Evolutionary conservation across 2,113 vertebrate genomes (phyloP).

Genomic region (Oncorhynchus clarkii): DNA sequence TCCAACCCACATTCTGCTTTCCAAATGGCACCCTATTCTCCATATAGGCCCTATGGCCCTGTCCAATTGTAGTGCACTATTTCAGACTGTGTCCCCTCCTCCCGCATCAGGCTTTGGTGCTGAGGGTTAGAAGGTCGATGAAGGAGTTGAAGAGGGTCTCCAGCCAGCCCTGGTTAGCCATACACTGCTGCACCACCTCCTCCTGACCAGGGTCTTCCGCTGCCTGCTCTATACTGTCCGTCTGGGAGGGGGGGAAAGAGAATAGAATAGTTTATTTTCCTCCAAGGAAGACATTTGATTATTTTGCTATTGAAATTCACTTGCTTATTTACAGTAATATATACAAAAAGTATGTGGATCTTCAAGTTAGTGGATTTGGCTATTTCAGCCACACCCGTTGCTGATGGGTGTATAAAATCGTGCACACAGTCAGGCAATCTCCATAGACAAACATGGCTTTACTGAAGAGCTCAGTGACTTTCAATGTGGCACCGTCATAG

Average conservation of each 20-base stretch:
- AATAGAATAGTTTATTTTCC: not conserved
- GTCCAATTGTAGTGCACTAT: too few relatives aligned
- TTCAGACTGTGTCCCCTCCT: conserved; percentile 15
- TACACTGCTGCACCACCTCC: conserved; percentile 92
- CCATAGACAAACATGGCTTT: too few relatives aligned
- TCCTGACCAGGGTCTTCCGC: conserved; percentile 87
- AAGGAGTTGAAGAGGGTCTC: conserved; percentile 87
- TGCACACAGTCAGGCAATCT: too few relatives aligned
- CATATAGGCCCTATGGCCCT: not conserved
- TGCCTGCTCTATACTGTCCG: conserved; percentile 83
- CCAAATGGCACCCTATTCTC: not conserved
- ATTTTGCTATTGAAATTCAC: too few relatives aligned
- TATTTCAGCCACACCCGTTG: too few relatives aligned
- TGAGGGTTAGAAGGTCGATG: conserved; percentile 81
- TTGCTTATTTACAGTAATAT: not conserved
- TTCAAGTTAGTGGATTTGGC: too few relatives aligned
- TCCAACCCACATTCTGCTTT: conserved; percentile 1
- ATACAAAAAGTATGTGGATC: too few relatives aligned
- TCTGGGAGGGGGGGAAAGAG: conserved; percentile 62
- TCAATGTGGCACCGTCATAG: too few relatives aligned
- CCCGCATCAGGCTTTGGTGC: conserved; percentile 59
- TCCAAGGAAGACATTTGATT: too few relatives aligned
- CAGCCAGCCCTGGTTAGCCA: conserved; percentile 88
- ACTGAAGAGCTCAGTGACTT: too few relatives aligned
- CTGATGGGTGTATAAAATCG: too few relatives aligned